These are phyloP conservation scores for Beaufortia kweichowensis DNA, from an alignment of 2,113 vertebrate genomes.

Conservation along the genomic window DNA sequence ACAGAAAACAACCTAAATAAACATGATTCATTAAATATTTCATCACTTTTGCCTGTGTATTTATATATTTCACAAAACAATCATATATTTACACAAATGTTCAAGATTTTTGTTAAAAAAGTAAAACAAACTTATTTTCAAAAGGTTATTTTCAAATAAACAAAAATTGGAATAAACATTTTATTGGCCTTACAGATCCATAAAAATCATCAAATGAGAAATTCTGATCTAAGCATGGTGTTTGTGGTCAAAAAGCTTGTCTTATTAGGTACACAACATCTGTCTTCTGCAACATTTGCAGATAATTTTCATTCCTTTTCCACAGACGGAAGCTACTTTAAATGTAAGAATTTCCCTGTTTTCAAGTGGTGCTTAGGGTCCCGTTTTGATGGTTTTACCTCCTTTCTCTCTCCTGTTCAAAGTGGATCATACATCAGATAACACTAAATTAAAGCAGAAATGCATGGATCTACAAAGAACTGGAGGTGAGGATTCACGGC, in stretches of 20 bases:
- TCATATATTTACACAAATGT: conserved; percentile 66
- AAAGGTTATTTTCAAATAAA: background rate
- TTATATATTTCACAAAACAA: conserved; percentile 48
- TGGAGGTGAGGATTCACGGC: background rate
- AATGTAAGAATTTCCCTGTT: background rate
- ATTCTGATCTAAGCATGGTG: background rate
- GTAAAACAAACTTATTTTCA: background rate
- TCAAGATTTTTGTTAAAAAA: conserved; percentile 17
- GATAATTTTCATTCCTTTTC: background rate
- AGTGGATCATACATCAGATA: background rate
- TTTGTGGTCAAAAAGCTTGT: background rate
- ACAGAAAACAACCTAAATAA: conserved; percentile 62
- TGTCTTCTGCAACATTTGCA: background rate
- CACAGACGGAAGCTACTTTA: background rate
- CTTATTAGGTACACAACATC: background rate
- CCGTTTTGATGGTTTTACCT: background rate
- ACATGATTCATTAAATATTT: conserved; percentile 58
- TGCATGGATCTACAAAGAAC: background rate
- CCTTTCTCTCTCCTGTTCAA: background rate
- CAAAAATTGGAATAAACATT: conserved; percentile 3
- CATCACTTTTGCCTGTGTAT: conserved; percentile 42
- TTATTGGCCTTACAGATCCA: background rate
- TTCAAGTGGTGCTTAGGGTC: background rate
- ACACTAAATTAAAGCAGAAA: background rate
- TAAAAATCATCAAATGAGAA: background rate